Percentiles rank a stretch among this genome's conserved stretches.
Evolutionary conservation across 2,888 invertebrate genomes (phyloP).

Genomic region (Argyra leucocephala): DNA sequence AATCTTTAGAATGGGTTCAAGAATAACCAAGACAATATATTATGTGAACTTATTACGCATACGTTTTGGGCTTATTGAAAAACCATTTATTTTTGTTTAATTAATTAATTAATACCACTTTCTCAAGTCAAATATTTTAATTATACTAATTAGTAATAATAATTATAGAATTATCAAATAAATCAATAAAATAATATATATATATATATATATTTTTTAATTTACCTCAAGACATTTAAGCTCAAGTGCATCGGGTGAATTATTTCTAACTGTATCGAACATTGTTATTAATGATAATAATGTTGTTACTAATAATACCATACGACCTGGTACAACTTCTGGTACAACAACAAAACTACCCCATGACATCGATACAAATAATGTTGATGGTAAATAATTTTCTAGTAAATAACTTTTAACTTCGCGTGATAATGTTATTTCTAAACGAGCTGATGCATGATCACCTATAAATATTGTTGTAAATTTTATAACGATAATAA

Average conservation of each 20-base stretch:
- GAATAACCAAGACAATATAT: no score
- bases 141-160: no score
- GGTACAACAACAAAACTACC: slow-evolving; percentile 58
- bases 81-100: no score
- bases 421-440: slow-evolving; percentile 53
- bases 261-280: slow-evolving; percentile 58
- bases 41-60: no score
- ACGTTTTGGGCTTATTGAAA: no score
- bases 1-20: no score
- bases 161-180: no score
- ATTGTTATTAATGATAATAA: slow-evolving; percentile 55
- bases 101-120: no score
- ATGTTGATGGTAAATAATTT: slow-evolving; percentile 54
- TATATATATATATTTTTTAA: slow-evolving; percentile 7
- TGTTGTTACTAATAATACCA: slow-evolving; percentile 53
- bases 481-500: slow-evolving; percentile 22
- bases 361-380: slow-evolving; percentile 59
- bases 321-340: slow-evolving; percentile 55
- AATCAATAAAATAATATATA: slow-evolving; percentile 14
- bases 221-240: slow-evolving; percentile 51
- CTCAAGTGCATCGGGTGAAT: slow-evolving; percentile 55
- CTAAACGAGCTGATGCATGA: slow-evolving; percentile 52
- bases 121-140: no score
- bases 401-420: slow-evolving; percentile 53
- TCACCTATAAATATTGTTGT: slow-evolving; percentile 46